Evolutionary conservation across 2,797 vertebrate species (phyloP), one percentile per base, ranked within the genome.

Genomic region (Pseudomugil gertrudae): DNA sequence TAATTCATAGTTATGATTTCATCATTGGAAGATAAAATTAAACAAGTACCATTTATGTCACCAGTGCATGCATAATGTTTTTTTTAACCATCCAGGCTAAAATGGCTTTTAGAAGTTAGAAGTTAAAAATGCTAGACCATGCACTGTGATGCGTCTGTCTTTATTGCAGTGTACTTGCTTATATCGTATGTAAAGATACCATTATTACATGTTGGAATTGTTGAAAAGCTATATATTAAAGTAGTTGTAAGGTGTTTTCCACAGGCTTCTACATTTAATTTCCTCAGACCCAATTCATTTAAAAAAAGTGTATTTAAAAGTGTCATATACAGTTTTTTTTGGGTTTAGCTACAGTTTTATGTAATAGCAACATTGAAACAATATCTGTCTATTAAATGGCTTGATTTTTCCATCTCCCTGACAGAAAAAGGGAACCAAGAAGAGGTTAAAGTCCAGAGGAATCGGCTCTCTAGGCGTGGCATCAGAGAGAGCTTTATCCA

Each of bases 361-460:
- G 21, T 15, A 3, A 58, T n/a, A 4, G 21, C n/a, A 26, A 24
- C 23, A 15, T 9, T 15, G 33, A 19, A 11, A 56, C 2, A 6
- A 21, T 51, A 47, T 9, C 51, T 15, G 27, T 19, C 29, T 5
- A 5, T 66, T 58, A 59, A 67, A 11, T 32, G 17, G 1, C 19
- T 27, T 62, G 15, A 17, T 79, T 15, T 74, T 66, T 58, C 33
- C 33, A 3, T 26, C 9, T 76, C 29, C 66, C 51, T 66, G 19
- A 33, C 87, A 96, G 95, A 95, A 86, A 87, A 96, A 86, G 87
- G 92, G 90, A 63, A 81, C 81, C 81, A 96, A 94, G 84, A 93
- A 89, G 80, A 94, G 94, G 80, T 59, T 91, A 40, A 96, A 95
- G 87, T 66, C 88, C 53, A 89, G 88, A 66, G 93, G 94, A 27